Conservation (phyloP, 2,113 vertebrate genomes). For the Regulus satrapa region DNA sequence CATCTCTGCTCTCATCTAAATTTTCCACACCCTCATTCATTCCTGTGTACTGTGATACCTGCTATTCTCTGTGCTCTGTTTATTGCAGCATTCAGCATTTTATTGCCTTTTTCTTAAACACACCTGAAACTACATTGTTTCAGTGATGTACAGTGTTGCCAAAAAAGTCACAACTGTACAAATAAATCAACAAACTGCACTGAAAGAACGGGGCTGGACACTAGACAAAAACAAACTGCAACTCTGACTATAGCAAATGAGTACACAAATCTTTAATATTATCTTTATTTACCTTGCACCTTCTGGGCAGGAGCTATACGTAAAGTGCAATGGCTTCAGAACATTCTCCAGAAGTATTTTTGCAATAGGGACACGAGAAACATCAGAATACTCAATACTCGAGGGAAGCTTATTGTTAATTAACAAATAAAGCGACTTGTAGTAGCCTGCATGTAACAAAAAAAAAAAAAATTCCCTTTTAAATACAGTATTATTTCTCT, state of each 20-base stretch:
- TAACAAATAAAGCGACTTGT: slow-evolving; percentile 89
- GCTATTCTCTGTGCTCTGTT: not conserved
- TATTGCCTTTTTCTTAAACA: not conserved
- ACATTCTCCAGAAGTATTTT: slow-evolving; percentile 94
- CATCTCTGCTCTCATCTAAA: not conserved
- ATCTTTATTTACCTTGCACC: slow-evolving; percentile 82
- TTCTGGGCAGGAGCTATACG: slow-evolving; percentile 89
- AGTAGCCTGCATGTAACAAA: slow-evolving; percentile 82
- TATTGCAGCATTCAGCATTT: not conserved
- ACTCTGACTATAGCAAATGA: not conserved
- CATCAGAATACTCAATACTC: slow-evolving; percentile 91
- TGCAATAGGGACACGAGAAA: slow-evolving; percentile 89
- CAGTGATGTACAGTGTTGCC: not conserved
- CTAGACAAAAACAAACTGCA: not conserved
- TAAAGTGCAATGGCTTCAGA: slow-evolving; percentile 98
- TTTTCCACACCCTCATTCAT: not conserved
- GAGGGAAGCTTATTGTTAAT: slow-evolving; percentile 94
- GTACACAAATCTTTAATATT: not conserved
- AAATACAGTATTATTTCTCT: not conserved
- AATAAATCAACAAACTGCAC: not conserved
- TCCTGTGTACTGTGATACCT: not conserved
- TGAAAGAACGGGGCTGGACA: not conserved
- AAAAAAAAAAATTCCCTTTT: not conserved
- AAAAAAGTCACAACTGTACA: not conserved
- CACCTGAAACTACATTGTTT: not conserved